Evolutionary conservation across 2,797 vertebrate species (phyloP), one percentile per base, ranked within the genome.

Genomic region (Enoplosus armatus): DNA sequence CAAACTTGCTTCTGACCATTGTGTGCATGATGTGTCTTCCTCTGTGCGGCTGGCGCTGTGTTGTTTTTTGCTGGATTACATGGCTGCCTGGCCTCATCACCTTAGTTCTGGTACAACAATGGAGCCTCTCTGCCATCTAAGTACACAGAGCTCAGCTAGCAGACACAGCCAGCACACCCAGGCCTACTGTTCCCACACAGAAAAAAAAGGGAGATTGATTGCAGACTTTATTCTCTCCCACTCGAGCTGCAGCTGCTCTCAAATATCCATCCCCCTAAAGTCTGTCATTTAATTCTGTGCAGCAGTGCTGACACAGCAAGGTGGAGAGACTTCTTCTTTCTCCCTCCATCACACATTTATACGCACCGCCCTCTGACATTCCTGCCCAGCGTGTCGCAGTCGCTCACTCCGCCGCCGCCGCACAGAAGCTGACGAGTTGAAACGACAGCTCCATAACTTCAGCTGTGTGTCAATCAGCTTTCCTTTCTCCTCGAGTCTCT

Each of bases 71-170:
- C 77, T 75, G 89, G 93, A 93, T 95, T 95, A 93, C 92, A 95
- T 92, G 93, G 93, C 87, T 95, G 94, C 91, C 95, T 95, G 92
- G 92, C 88, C 87, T 85, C 90, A 93, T 95, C 92, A 94, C 87
- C 90, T 91, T 94, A 92, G 82, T 80, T 54, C 60, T 72, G 77
- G 29, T 77, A 11, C 73, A 92, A 95, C 93, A 95, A 93, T 93
- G 80, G 84, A 91, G 90, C 71, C 69, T 83, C 83, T 91, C 85
- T 45, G 54, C 84, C 81, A 73, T 87, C 90, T 91, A 85, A 90
- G 86, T 91, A 89, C 85, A 94, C 91, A 91, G 83, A 88, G 85
- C 84, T 90, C 85, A 87, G 87, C 87, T 90, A 90, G 86, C 80
- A 91, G 69, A 90, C 85, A 61, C 82, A 86, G 68, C 77, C 80